Evolutionary conservation across 2,113 vertebrate genomes (phyloP), one percentile per base, ranked within the genome.

Genomic region (Spermophilus dauricus): DNA sequence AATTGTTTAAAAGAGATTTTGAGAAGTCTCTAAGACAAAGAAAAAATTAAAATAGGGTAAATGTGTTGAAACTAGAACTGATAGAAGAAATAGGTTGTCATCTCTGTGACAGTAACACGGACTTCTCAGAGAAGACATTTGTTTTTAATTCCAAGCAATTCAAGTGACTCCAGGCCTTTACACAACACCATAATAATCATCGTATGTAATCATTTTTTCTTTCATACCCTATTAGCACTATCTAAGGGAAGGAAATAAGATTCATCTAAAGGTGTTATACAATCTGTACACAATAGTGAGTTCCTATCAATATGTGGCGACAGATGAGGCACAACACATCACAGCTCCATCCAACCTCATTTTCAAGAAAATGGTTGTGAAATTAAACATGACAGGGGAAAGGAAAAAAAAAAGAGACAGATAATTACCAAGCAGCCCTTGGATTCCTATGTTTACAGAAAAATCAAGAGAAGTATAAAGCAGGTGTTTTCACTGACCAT

Each of bases 191-290:
- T 78, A 95, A 86, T 95, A 95, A 97, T 96, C 63, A 97, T 77
- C 26, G 42, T 72, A 97, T 63, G 45, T 87, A 97, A 96, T 97
- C 86, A 91, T 95, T 95, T 96, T 97, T 96, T 28, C 45, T 96
- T 97, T 98, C 93, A 92, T 95, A 97, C 39, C 76, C 83, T 96
- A 97, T 98, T 98, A 98, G 84, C 95, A 98, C 91, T 86, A 97
- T 96, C 89, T 95, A 94, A 98, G 83, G 91, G 51, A 96, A 97
- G 73, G 89, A 97, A 98, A 98, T 97, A 95, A 91, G 86, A 97
- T 95, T 97, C 89, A 97, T 92, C 96, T 93, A 91, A 98, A 98
- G 97, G 96, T 97, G 96, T 97, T 95, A 96, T 48, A 63, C 65
- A 98, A 98, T 97, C 91, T 98, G 96, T 93, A 98, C 86, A 97